A percentile compares a stretch with the other conserved stretches of the same genome.
Conservation (phyloP, 2,888 invertebrate species). For the Smittia aterrima region DNA sequence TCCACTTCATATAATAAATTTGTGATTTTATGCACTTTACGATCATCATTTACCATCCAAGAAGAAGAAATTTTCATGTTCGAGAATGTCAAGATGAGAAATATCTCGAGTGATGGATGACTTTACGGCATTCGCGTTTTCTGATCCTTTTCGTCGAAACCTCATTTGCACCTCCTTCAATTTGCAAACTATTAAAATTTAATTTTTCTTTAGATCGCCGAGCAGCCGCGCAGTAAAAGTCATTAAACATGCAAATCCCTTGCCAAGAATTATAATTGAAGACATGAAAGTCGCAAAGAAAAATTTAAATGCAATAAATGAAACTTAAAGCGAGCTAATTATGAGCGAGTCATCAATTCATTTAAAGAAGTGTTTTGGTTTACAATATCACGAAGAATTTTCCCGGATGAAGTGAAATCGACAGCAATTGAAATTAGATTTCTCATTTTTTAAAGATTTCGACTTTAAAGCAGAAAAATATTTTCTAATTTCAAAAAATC, state of each 20-base stretch:
- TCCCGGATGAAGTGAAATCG: neutral
- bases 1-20: constrained; percentile 23
- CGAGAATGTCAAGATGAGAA: constrained; percentile 7
- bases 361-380: neutral
- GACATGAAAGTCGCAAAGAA: neutral
- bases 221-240: neutral
- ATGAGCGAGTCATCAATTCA: constrained; percentile 2
- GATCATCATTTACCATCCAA: constrained; percentile 30
- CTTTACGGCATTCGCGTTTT: neutral
- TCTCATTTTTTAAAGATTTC: neutral
- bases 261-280: constrained; percentile 24
- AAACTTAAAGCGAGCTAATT: neutral
- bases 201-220: constrained; percentile 2
- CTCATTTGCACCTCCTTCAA: constrained; percentile 3
- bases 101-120: neutral
- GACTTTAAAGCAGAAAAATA: neutral
- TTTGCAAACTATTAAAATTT: constrained; percentile 10
- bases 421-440: neutral
- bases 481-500: neutral
- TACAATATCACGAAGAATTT: too few relatives aligned
- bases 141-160: neutral
- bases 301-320: constrained; percentile 7
- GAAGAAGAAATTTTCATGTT: constrained; percentile 24
- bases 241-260: neutral
- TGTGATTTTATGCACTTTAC: constrained; percentile 31